Base-by-base conservation (phyloP, 2,888 invertebrate genomes). In the Drosophila testacea region DNA sequence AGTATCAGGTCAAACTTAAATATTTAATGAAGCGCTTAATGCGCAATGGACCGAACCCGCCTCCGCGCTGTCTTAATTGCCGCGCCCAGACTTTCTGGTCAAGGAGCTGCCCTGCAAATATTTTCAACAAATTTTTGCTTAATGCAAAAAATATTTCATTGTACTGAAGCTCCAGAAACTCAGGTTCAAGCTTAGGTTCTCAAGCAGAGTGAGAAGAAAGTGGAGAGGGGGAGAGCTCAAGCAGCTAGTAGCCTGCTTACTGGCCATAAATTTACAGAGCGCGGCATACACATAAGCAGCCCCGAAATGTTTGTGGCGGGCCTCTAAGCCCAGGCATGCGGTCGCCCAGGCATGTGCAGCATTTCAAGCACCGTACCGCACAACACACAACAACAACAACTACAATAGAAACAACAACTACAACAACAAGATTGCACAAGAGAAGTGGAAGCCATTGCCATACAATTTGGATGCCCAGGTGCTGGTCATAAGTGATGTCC, bases 21-120 rank as follows among this genome's bases (percentile, higher is more conserved):
- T 85, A 89, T 90, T 85, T 90, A 90, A 85, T 85, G 90, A 85
- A 85, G 85, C 89, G 84, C 84, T 88, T 90, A 90, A 88, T 83
- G 90, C 86, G 80, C 71, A 67, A 69, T 64, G 62, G 60, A 42
- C 60, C 47, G 42, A 61, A 52, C 56, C 59, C 62, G 46, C 42
- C 70, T 32, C 44, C 67, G 47, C 74, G 64, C 48, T 63, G 56
- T 57, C 82, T 72, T 90, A 88, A 89, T 84, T 84, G 83, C 74
- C 72, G 72, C 64, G 51, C 65, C 52, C 61, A 38, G 52, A 32
- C 51, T 51, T 63, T 41, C 63, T 73, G 85, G 83, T 82, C 88
- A 81, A 69, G 72, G 72, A 61, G 77, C 60, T 51, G 63, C 59
- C 69, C 73, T 66, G 83, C 64, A 88, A 88, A 89, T 84, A 89